phyloP scores from a whole-genome alignment of 2,113 vertebrate species.

The Hypomesus transpacificus region DNA sequence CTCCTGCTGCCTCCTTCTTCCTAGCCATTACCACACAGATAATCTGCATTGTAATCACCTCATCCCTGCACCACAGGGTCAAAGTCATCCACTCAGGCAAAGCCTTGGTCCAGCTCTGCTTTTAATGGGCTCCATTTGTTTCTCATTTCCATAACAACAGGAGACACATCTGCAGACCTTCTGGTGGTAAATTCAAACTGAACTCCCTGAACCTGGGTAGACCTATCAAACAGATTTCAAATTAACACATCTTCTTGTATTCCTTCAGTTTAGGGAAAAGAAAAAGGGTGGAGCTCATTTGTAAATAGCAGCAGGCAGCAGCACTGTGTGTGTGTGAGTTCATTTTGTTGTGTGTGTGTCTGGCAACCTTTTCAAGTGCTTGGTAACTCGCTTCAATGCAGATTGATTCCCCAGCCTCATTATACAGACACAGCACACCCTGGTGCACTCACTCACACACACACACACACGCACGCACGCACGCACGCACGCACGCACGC shows the following conservation, averaged over 20 bases:
- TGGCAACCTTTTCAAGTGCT: not conserved
- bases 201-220: slow-evolving; percentile 4
- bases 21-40: too few relatives aligned
- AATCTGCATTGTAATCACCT: not conserved
- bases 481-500: not conserved
- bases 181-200: slow-evolving; percentile 4
- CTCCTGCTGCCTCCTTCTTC: too few relatives aligned
- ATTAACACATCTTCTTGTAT: not conserved
- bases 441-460: not conserved
- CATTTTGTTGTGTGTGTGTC: too few relatives aligned
- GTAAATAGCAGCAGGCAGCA: not conserved
- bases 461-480: not conserved
- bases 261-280: not conserved
- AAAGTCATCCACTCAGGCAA: not conserved
- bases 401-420: not conserved
- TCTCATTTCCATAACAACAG: slow-evolving; percentile 12
- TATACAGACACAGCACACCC: not conserved
- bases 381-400: not conserved
- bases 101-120: not conserved
- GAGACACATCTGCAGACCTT: not conserved
- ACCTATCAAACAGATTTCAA: not conserved
- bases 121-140: not conserved
- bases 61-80: not conserved
- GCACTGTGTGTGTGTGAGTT: too few relatives aligned
- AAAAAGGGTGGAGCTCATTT: not conserved